phyloP scores from a whole-genome alignment of 2,113 vertebrate species.

The Seriola aureovittata region DNA sequence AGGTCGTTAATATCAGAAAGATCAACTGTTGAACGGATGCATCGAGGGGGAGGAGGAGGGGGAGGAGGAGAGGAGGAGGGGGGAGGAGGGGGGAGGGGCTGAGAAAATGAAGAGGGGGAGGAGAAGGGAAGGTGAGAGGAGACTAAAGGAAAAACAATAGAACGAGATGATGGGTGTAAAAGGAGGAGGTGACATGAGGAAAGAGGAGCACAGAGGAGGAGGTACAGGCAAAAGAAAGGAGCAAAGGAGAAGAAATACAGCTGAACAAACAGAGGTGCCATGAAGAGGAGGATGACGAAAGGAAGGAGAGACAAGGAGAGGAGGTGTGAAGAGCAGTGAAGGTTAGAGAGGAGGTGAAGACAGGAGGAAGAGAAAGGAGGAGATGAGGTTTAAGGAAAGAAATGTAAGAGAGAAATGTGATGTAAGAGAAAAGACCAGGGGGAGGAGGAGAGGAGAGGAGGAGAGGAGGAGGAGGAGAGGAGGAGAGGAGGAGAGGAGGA shows the following conservation, averaged over 20 bases:
- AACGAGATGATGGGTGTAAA: neutral
- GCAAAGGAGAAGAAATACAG: neutral
- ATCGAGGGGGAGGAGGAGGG: neutral
- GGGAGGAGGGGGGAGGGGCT: neutral
- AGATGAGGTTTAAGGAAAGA: neutral
- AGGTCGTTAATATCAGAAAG: conserved; percentile 47
- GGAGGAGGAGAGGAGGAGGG: neutral
- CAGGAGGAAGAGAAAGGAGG: too few relatives aligned
- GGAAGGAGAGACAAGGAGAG: neutral
- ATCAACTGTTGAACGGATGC: conserved; percentile 23
- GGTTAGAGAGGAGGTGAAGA: too few relatives aligned
- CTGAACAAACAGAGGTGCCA: too few relatives aligned
- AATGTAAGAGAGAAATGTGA: too few relatives aligned
- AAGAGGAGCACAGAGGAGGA: neutral
- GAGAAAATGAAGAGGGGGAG: neutral
- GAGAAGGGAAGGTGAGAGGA: neutral
- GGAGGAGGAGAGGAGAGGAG: neutral
- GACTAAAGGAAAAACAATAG: neutral
- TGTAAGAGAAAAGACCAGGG: too few relatives aligned
- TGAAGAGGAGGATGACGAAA: neutral
- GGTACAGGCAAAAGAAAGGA: too few relatives aligned
- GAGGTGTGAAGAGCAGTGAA: neutral
- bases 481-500: neutral
- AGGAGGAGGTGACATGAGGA: neutral
- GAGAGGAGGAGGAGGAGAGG: neutral